Percentiles rank a stretch among this genome's conserved stretches.
Evolutionary conservation across 2,113 vertebrate species (phyloP).

Genomic region (Heteronetta atricapilla): DNA sequence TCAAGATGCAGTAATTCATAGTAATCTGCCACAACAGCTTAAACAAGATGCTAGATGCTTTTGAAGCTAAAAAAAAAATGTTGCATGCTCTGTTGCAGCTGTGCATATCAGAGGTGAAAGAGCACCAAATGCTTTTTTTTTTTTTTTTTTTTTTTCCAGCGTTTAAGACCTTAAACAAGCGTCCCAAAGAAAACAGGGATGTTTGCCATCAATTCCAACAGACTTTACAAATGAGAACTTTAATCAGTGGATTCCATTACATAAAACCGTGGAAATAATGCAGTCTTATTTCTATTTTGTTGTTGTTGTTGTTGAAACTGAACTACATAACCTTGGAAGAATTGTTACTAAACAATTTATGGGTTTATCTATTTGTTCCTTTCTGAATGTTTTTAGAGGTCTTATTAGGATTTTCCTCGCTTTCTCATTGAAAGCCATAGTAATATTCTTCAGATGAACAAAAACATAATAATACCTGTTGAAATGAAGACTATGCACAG

Average conservation of each 20-base stretch:
- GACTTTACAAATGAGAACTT: background rate
- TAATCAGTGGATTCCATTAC: background rate
- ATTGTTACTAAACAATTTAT: background rate
- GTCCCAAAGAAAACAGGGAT: background rate
- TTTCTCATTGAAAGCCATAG: background rate
- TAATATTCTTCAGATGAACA: background rate
- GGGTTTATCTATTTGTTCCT: background rate
- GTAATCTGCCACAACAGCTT: background rate
- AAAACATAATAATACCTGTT: background rate
- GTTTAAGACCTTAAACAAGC: background rate
- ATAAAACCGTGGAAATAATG: background rate
- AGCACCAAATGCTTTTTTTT: background rate
- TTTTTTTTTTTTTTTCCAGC: background rate
- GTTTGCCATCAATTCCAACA: background rate
- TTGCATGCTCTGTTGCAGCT: background rate
- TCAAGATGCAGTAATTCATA: background rate
- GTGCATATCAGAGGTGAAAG: background rate
- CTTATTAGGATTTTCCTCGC: background rate
- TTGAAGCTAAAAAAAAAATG: background rate
- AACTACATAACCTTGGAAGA: background rate
- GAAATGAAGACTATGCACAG: background rate
- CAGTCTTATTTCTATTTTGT: background rate
- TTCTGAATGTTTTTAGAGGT: background rate
- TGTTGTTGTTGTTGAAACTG: no score
- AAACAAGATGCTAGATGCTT: background rate